Base-by-base conservation (phyloP, 2,797 vertebrate species). In the Hypotaenidia philippensis region DNA sequence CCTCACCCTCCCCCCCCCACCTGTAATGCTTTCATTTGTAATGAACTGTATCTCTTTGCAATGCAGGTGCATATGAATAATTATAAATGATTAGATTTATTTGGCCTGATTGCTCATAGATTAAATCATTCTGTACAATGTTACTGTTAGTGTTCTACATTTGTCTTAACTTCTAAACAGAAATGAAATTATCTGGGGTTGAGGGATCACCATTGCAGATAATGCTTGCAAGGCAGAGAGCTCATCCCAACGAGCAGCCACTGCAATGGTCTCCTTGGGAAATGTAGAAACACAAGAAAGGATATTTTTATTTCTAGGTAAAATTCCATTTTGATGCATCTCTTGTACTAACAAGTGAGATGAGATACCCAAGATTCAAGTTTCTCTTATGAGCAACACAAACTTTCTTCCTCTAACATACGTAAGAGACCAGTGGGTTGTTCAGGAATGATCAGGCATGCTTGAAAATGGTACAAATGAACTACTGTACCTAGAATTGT, bases 21-120 rank as follows among this genome's bases (percentile, higher is more conserved):
- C 52, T 49, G 29, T 36, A 72, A 66, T 13, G n/a, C 57, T 89
- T 94, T 83, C 59, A 56, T 79, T 75, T 55, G 40, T 57, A 91
- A 38, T 84, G 87, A 86, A 61, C 47, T 38, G 10, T 45, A 85
- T 79, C 72, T 91, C 56, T 75, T 60, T 63, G 53, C 71, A 76
- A 32, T 49, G 53, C 56, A 71, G 88, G 70, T 60, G 40, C 19
- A 2, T 61, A 65, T 47, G 52, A 88, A 71, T 53, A 65, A 91
- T 80, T 90, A 71, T 29, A 53, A 92, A 74, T 76, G 89, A 95
- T 87, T 90, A 29, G 32, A 84, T 96, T 93, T 85, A 66, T 89
- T 83, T 69, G 63, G 76, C 69, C 90, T 72, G 81, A 93, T 47
- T 93, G 63, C 59, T 41, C 83, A 79, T 41, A 89, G 83, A 95